These are phyloP conservation scores for Rhagoletis pomonella DNA, from an alignment of 1,140 invertebrate species.

Conservation along the genomic window DNA sequence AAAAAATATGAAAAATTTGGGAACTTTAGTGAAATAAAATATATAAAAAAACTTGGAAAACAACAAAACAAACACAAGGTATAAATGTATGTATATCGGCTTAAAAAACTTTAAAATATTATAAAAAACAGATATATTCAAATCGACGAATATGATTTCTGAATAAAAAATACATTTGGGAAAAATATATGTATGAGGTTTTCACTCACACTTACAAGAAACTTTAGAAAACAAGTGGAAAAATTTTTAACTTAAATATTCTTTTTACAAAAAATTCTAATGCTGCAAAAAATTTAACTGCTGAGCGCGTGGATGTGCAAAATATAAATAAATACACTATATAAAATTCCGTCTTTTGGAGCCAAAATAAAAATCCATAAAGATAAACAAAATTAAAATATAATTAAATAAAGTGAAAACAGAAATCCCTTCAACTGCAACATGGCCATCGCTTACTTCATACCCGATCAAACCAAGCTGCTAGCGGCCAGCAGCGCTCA, in stretches of 20 bases:
- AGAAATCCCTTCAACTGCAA: constrained; percentile 43
- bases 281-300: not conserved
- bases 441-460: constrained; percentile 71
- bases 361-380: not conserved
- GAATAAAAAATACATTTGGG: no score
- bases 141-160: no score
- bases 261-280: no score
- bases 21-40: not conserved
- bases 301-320: no score
- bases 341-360: not conserved
- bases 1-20: not conserved
- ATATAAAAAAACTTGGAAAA: no score
- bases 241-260: no score
- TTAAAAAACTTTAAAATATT: no score
- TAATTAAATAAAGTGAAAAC: not conserved
- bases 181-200: no score
- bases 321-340: not conserved
- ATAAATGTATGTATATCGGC: no score
- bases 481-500: constrained; percentile 60
- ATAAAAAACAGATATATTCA: no score
- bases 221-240: not conserved
- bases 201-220: no score
- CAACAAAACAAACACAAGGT: no score
- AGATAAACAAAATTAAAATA: constrained; percentile 19
- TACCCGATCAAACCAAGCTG: constrained; percentile 71